phyloP scores from a whole-genome alignment of 2,888 invertebrate genomes.

The Tetragonula carbonaria region DNA sequence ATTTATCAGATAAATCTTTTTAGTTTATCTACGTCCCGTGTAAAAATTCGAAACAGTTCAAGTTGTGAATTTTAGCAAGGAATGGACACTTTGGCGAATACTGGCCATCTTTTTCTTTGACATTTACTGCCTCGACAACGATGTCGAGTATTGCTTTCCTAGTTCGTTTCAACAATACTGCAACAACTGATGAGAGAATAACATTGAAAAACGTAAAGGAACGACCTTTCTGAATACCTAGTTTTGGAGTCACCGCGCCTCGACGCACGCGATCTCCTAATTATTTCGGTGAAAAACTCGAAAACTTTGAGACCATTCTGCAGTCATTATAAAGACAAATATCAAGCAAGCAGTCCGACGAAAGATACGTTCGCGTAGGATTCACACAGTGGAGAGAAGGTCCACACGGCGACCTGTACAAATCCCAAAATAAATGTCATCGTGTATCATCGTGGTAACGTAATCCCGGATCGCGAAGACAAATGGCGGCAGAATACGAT shows the following conservation, averaged over 20 bases:
- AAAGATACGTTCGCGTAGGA: slow-evolving; percentile 55
- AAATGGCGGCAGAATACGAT: slow-evolving; percentile 78
- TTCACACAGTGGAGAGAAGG: slow-evolving; percentile 51
- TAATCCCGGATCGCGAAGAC: slow-evolving; percentile 78
- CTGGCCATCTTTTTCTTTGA: background rate
- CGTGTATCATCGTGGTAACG: slow-evolving; percentile 77
- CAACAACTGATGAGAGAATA: background rate
- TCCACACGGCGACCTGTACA: slow-evolving; percentile 64
- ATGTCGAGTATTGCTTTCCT: background rate
- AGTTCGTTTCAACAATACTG: background rate
- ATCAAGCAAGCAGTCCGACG: slow-evolving; percentile 49
- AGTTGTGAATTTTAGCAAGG: too few species aligned
- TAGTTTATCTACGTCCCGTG: too few species aligned
- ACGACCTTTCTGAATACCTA: background rate
- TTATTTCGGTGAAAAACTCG: slow-evolving; percentile 4
- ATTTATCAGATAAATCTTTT: too few species aligned
- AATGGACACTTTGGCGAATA: too few species aligned
- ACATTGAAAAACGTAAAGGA: background rate
- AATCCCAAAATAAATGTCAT: slow-evolving; percentile 77
- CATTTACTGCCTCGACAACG: background rate
- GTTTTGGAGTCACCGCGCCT: background rate
- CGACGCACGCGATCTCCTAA: background rate
- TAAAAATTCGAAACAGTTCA: too few species aligned
- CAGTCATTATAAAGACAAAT: slow-evolving; percentile 32
- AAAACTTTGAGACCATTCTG: slow-evolving; percentile 29